Evolutionary conservation across 53 echinoderm and acorn worm genomes (phyloP).

Genomic region (Paracentrotus lividus): DNA sequence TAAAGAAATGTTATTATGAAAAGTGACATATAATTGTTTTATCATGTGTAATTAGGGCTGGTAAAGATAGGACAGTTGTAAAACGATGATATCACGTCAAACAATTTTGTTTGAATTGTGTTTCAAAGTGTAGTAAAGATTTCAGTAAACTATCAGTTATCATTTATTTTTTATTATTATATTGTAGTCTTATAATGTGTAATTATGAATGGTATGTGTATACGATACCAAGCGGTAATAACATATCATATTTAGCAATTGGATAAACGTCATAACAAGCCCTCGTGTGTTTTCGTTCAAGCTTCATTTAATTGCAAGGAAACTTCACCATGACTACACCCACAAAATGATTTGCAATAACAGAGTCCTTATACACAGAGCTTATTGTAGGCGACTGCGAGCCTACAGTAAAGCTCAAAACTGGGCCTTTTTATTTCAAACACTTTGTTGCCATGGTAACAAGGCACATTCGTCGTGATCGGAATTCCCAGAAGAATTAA

Average conservation of each 20-base stretch:
- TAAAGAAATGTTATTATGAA: too few species aligned
- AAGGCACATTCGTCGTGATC: slow-evolving; percentile 15
- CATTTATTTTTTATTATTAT: too few species aligned
- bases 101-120: too few species aligned
- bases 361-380: not conserved
- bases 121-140: too few species aligned
- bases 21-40: too few species aligned
- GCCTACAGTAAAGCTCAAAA: not conserved
- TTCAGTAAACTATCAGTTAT: too few species aligned
- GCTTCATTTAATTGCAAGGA: not conserved
- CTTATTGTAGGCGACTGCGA: not conserved
- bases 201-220: too few species aligned
- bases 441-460: slow-evolving; percentile 10
- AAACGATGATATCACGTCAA: not conserved
- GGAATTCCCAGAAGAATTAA: not conserved
- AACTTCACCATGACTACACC: not conserved
- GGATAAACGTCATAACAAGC: not conserved
- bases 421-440: not conserved
- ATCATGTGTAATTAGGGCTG: not conserved
- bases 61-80: too few species aligned
- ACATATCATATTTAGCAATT: too few species aligned
- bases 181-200: too few species aligned
- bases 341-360: not conserved
- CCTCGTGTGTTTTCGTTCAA: not conserved
- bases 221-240: too few species aligned